These are phyloP conservation scores for Chrysolina haemoptera DNA, from an alignment of 2,888 invertebrate species.

Conservation along the genomic window DNA sequence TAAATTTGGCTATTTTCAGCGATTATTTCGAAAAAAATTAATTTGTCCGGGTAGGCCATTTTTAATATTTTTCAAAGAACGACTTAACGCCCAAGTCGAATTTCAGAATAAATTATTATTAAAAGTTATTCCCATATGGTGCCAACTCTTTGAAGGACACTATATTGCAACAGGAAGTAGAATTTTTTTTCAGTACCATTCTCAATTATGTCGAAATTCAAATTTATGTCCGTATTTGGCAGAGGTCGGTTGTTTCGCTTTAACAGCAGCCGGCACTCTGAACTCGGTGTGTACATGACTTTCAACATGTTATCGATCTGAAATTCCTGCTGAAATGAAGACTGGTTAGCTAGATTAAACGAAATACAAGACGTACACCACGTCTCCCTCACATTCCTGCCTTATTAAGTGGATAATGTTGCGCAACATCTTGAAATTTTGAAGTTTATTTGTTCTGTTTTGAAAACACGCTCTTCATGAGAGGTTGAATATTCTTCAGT, in stretches of 20 bases:
- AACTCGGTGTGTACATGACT: constrained; percentile 15
- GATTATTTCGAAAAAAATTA: too few species aligned
- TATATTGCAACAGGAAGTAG: too few species aligned
- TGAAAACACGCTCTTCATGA: neutral
- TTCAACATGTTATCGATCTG: constrained; percentile 10
- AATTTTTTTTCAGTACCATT: too few species aligned
- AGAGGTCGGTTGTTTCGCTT: neutral
- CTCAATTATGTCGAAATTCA: neutral
- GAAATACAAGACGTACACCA: constrained; percentile 5
- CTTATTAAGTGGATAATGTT: neutral
- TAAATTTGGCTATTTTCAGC: too few species aligned
- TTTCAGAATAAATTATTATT: too few species aligned
- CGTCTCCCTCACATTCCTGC: neutral
- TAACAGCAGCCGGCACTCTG: neutral
- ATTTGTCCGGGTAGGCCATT: too few species aligned
- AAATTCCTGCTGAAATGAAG: constrained; percentile 13
- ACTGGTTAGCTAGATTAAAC: neutral
- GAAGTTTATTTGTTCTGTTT: neutral
- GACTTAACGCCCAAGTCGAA: too few species aligned
- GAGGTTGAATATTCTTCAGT: too few species aligned
- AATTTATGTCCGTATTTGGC: neutral
- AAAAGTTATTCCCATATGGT: too few species aligned
- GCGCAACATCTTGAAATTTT: neutral
- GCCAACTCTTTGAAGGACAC: too few species aligned
- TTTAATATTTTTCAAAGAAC: too few species aligned